Conservation (phyloP, 2,888 invertebrate genomes). For the Harmothoe impar region DNA sequence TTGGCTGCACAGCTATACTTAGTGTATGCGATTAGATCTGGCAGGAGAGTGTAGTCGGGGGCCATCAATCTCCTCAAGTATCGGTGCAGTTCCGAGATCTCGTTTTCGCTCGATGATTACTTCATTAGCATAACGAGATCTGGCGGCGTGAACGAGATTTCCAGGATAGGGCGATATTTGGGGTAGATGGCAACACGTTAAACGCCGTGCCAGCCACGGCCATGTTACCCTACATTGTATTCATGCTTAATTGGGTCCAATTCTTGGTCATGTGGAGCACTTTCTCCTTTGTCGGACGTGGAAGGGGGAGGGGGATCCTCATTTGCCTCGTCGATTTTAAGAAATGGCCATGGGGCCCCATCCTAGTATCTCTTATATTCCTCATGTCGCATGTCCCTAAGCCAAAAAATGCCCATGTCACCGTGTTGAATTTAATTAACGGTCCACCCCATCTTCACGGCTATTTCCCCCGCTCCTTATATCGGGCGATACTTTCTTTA, state of each 20-base stretch:
- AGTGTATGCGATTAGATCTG: not conserved
- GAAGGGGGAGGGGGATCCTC: too few relatives aligned
- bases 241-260: not conserved
- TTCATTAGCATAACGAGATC: slow-evolving; percentile 23
- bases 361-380: too few relatives aligned
- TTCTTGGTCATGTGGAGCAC: too few relatives aligned
- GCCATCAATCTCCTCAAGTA: slow-evolving; percentile 4
- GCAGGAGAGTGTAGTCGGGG: not conserved
- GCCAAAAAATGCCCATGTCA: too few relatives aligned
- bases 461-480: too few relatives aligned
- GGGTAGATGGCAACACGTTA: not conserved
- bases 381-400: too few relatives aligned
- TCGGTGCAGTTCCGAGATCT: not conserved
- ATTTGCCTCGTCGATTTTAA: too few relatives aligned
- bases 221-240: not conserved
- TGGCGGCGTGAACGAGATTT: not conserved
- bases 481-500: too few relatives aligned
- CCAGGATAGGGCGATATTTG: not conserved
- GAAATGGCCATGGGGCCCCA: too few relatives aligned
- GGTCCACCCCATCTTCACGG: too few relatives aligned
- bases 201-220: not conserved
- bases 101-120: slow-evolving; percentile 14
- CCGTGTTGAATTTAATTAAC: too few relatives aligned
- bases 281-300: too few relatives aligned
- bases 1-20: not conserved